phyloP scores from a whole-genome alignment of 2,797 vertebrate species.

The Tokudaia tokunoshimensis region DNA sequence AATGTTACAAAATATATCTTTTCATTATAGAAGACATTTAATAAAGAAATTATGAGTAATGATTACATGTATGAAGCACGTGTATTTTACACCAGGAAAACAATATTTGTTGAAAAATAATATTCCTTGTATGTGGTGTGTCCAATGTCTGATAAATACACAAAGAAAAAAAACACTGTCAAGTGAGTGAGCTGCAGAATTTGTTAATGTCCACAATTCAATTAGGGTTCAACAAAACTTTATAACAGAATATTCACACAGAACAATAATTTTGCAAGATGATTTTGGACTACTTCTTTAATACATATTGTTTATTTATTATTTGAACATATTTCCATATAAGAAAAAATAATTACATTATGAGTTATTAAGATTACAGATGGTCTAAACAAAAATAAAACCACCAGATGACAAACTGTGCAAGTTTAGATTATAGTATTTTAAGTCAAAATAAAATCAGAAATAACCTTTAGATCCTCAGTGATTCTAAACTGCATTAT shows the following conservation, averaged over 20 bases:
- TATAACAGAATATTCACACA: neutral
- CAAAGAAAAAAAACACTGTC: neutral
- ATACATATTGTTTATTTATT: constrained; percentile 5
- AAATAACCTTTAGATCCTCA: neutral
- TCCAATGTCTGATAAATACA: neutral
- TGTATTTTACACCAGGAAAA: neutral
- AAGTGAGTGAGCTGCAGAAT: neutral
- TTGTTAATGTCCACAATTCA: neutral
- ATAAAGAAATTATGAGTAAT: neutral
- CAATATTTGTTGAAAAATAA: neutral
- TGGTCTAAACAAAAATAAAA: neutral
- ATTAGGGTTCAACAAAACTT: neutral
- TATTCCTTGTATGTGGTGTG: neutral
- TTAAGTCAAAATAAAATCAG: constrained; percentile 36
- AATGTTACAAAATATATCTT: neutral
- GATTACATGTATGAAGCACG: neutral
- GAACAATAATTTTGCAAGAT: neutral
- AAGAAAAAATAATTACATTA: constrained; percentile 54
- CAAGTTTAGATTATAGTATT: neutral
- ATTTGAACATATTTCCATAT: neutral
- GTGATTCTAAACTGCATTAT: constrained; percentile 22
- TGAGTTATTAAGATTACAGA: neutral
- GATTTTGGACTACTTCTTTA: constrained; percentile 33
- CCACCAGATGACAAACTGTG: neutral
- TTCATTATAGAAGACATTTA: neutral